Evolutionary conservation across 2,888 invertebrate species (phyloP).

Genomic region (Hirtodrosophila alboralis): DNA sequence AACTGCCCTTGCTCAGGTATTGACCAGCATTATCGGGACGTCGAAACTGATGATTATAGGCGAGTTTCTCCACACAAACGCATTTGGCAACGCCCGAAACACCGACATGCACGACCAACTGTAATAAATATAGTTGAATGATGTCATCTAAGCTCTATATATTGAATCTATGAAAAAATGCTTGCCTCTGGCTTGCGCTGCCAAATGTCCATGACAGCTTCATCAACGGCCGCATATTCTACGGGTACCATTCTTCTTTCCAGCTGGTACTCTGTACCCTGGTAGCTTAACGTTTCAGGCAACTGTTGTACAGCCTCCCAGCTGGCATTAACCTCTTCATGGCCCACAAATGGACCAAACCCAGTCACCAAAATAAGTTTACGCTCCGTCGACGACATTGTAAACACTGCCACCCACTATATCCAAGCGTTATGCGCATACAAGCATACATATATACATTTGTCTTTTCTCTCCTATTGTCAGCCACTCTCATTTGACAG

Average conservation of each 20-base stretch:
- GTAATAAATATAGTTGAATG: constrained; percentile 26
- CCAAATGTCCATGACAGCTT: constrained; percentile 87
- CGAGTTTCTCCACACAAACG: constrained; percentile 82
- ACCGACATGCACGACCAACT: constrained; percentile 84
- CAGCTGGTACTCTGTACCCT: constrained; percentile 84
- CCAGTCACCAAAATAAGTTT: constrained; percentile 86
- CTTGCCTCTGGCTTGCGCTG: constrained; percentile 87
- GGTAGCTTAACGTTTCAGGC: constrained; percentile 78
- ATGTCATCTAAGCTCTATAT: constrained; percentile 37
- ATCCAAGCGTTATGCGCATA: background rate
- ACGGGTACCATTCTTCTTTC: constrained; percentile 87
- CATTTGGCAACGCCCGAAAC: constrained; percentile 80
- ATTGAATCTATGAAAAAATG: background rate
- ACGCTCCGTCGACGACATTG: constrained; percentile 63
- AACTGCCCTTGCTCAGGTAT: constrained; percentile 65
- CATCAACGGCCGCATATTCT: constrained; percentile 87
- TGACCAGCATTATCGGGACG: constrained; percentile 81
- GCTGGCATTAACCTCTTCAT: constrained; percentile 88
- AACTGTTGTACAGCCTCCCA: constrained; percentile 90
- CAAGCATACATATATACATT: background rate
- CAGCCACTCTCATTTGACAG: constrained; percentile 3
- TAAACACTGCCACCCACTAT: constrained; percentile 30
- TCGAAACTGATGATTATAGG: constrained; percentile 82
- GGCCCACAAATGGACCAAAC: constrained; percentile 90
- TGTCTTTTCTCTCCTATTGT: background rate